These are phyloP conservation scores for Megathymus violae DNA, from an alignment of 1,140 invertebrate species.

Conservation along the genomic window DNA sequence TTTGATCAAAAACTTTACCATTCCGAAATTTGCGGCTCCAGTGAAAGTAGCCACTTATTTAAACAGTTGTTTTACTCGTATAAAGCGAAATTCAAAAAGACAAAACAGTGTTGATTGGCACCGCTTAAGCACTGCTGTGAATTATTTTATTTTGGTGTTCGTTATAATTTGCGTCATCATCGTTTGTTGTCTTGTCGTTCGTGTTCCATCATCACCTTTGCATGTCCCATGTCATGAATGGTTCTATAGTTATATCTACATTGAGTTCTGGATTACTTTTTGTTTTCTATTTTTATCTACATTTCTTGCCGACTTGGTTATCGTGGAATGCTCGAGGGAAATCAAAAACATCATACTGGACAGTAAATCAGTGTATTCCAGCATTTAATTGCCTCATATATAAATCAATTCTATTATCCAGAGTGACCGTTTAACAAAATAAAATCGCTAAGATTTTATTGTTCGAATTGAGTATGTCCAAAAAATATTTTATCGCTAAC, in stretches of 20 bases:
- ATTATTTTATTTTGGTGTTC: slow-evolving; percentile 48
- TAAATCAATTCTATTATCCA: too few relatives aligned
- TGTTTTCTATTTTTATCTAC: background rate
- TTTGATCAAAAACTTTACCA: background rate
- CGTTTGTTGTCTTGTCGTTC: slow-evolving; percentile 23
- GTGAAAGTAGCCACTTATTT: too few relatives aligned
- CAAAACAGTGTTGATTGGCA: slow-evolving; percentile 63
- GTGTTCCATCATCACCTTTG: slow-evolving; percentile 16
- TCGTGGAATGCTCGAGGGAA: too few relatives aligned
- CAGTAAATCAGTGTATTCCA: too few relatives aligned
- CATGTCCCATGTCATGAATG: slow-evolving; percentile 21
- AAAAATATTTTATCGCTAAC: slow-evolving; percentile 5
- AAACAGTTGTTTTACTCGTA: background rate
- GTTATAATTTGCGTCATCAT: slow-evolving; percentile 70
- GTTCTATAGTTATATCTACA: slow-evolving; percentile 11
- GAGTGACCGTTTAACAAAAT: too few relatives aligned
- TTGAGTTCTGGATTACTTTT: slow-evolving; percentile 9
- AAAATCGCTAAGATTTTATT: too few relatives aligned
- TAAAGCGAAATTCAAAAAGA: slow-evolving; percentile 34
- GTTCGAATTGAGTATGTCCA: too few relatives aligned
- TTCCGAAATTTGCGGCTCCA: background rate
- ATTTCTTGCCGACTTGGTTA: background rate
- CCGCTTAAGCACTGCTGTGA: slow-evolving; percentile 71
- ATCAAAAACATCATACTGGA: too few relatives aligned
- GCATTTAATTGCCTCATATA: too few relatives aligned